Base-by-base conservation (phyloP, 2,797 vertebrate genomes). In the Cossypha polioptera region DNA sequence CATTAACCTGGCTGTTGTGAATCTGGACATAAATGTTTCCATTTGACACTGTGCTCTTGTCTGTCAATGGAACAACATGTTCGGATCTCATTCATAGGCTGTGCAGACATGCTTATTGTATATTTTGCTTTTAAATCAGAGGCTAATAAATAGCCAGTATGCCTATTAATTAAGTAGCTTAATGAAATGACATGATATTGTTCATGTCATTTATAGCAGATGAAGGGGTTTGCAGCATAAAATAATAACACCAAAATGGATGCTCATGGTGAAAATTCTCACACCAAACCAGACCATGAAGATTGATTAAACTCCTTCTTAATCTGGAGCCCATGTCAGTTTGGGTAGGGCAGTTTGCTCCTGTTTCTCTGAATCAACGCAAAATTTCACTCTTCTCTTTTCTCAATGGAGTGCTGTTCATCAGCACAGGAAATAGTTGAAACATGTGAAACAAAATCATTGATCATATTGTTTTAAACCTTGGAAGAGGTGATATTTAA, bases 11-110 rank as follows among this genome's bases (percentile, higher is more conserved):
- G 51, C 80, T 84, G 28, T 79, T 93, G 42, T 55, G 81, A 85
- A 85, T 89, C 87, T 91, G 91, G 78, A 82, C 92, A 89, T 89
- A 73, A 91, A 31, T 82, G 29, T 87, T 95, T 93, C 77, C 59
- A 63, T 91, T 94, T 93, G 91, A 61, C 48, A 22, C 24, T 0
- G 3, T 45, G 26, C 35, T 66, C 11, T 69, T 72, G 16, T 62
- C 59, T 91, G 72, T 94, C 78, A 88, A 67, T 96, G 87, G 86
- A 95, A 76, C 51, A 66, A 7, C 40, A 85, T 91, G 78, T 87
- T 91, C 91, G 87, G 75, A 85, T 89, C 75, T 81, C 57, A 76
- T 81, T 47, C 67, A 59, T 68, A 86, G 78, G 75, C 53, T 84
- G 10, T 88, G 66, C 72, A 87, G 72, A 92, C 36, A 71, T 89